A percentile compares a stretch with the other conserved stretches of the same genome.
Conservation (phyloP, 2,113 vertebrate genomes). For the Syrrhaptes paradoxus region DNA sequence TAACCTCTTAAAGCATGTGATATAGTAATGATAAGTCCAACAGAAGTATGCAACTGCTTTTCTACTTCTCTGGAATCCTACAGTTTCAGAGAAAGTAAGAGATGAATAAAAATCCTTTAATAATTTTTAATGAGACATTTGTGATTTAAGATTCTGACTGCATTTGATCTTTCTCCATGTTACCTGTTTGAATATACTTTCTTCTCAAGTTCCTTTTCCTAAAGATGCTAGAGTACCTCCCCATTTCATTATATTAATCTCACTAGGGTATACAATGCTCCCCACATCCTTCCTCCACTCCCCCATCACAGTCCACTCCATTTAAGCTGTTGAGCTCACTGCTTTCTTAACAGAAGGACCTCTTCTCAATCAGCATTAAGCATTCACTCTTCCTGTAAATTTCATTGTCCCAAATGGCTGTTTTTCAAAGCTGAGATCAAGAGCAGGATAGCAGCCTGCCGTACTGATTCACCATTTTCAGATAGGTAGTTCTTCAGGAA, state of each 20-base stretch:
- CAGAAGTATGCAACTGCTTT: not conserved
- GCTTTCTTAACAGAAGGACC: not conserved
- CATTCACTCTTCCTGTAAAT: not conserved
- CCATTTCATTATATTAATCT: not conserved
- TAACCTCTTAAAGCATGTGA: not conserved
- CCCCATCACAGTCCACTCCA: not conserved
- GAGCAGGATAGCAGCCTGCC: not conserved
- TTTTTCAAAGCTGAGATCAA: not conserved
- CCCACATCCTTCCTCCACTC: not conserved
- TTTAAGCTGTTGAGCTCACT: not conserved
- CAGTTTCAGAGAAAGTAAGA: not conserved
- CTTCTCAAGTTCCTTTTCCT: not conserved
- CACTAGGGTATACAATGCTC: not conserved
- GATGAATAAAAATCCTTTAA: not conserved
- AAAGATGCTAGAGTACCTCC: not conserved
- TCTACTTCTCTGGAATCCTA: not conserved
- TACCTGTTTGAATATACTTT: not conserved
- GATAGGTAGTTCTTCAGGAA: not conserved
- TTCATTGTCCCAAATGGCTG: not conserved
- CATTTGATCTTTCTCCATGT: not conserved
- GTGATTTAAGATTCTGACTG: not conserved
- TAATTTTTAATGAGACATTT: not conserved
- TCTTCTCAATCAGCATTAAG: not conserved
- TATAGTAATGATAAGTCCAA: not conserved
- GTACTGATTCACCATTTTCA: not conserved